Evolutionary conservation across 2,797 vertebrate species (phyloP), one percentile per base, ranked within the genome.

Genomic region (Macropodus opercularis): DNA sequence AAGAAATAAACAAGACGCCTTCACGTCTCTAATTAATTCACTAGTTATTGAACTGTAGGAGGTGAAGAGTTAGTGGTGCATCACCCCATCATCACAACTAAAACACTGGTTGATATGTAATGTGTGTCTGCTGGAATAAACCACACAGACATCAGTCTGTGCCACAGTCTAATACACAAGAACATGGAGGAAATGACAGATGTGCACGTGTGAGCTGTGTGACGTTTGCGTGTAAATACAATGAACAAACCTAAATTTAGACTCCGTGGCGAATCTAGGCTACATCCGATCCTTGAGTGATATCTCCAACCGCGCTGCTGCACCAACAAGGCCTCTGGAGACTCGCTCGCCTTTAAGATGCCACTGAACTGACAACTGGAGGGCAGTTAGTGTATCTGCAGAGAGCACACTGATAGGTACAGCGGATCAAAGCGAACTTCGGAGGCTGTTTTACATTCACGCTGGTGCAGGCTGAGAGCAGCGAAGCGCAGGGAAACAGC

Each of bases 381-480:
- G 22, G 50, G 42, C 8, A 14, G 47, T 31, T 54, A 40, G 38
- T 63, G 43, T 46, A 43, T 64, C 48, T 48, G 29, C 48, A 57
- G 60, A 55, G 44, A 11, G 75, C 68, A 72, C 7, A 38, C 13
- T 32, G 58, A 62, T 48, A 43, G 13, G 43, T 54, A 46, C 6
- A 17, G 73, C 9, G 1, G 19, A 61, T 73, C 47, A 72, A 40
- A 75, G 76, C 75, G 31, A 55, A 79, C 63, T 72, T 67, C 22
- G 39, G 51, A 75, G 63, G 67, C 64, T 77, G 7, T 75, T 83
- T 85, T 82, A 81, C 74, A 85, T 85, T 84, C 80, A 74, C 42
- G 74, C 85, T 82, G 55, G 61, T 69, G 68, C 84, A 85, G 59
- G 79, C 81, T 69, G 74, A 40, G 75, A 72, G 79, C 75, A 46